A percentile compares a stretch with the other conserved stretches of the same genome.
These are phyloP conservation scores for Sciurus vulgaris DNA, from an alignment of 2,797 vertebrate species.

Conservation along the genomic window DNA sequence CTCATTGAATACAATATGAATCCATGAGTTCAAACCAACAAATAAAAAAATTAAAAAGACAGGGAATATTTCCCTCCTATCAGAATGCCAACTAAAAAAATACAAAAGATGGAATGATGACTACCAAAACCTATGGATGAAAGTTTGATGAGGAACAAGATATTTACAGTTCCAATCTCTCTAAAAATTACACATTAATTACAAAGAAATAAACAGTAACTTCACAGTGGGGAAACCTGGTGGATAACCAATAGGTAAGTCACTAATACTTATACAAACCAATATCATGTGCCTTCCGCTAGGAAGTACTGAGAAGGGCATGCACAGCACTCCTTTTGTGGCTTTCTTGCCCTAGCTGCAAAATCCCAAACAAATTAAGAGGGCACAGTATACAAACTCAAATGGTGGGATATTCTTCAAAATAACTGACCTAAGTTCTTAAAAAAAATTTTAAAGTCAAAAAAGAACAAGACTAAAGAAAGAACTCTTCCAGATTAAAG, in stretches of 20 bases:
- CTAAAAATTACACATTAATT: background rate
- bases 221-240: background rate
- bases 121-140: background rate
- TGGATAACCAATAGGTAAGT: background rate
- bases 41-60: slow-evolving; percentile 3
- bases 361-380: background rate
- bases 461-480: background rate
- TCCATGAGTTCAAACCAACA: background rate
- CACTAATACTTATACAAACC: background rate
- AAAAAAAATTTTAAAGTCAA: background rate
- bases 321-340: background rate
- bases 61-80: background rate
- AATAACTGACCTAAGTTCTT: background rate
- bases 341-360: background rate
- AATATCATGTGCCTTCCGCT: background rate
- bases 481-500: background rate
- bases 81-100: background rate
- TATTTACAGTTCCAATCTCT: background rate
- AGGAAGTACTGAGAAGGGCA: background rate
- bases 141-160: background rate
- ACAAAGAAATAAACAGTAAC: background rate
- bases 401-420: background rate
- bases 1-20: background rate
- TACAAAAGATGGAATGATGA: background rate
- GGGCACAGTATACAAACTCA: background rate